Evolutionary conservation across 1,140 invertebrate species (phyloP), one percentile per base, ranked within the genome.

Genomic region (Sarcophaga peregrina): DNA sequence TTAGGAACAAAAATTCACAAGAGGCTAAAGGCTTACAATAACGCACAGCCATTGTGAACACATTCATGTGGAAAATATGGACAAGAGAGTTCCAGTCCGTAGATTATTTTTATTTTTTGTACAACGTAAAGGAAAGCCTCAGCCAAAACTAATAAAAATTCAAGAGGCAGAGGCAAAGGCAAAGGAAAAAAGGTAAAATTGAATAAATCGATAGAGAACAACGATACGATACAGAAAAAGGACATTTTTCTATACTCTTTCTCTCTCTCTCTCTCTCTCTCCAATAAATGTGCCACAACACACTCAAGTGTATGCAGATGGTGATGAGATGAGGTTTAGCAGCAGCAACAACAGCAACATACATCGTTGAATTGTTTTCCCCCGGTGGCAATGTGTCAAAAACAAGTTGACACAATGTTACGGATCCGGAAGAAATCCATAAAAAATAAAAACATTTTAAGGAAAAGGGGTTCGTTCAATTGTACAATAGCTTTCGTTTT

Each of bases 361-460:
- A 50, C 50, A 78, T 78, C 50, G 75, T 78, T 78, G 75, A 78
- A 78, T 50, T 50, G 75, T 78, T 78, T 78, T 37, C 25, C 75
- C 75, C 75, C 50, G 25, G 75, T 47, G 75, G 48, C 17, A 78
- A 78, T 47, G 75, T 78, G 75, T 78, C 75, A 78, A 78, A 78
- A 78, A 78, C 75, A 78, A 78, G 75, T 78, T 78, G 75, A 78
- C 75, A 78, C 75, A 78, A 78, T 78, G 75, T 78, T 78, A 78
- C 50, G 11, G 75, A 78, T 52, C 75, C 75, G 15, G 15, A 78
- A 78, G n/a, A 78, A 78, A 78, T 48, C 75, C n/a, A 20, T 20
- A 50, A 50, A 37, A 37, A 50, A 78, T 50, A 50, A 52, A 52
- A 17, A 47, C 75, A 52, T 78, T 78, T 7, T 20, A n/a, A 48